Evolutionary conservation across 2,888 invertebrate species (phyloP).

Genomic region (Argyresthia albistria): DNA sequence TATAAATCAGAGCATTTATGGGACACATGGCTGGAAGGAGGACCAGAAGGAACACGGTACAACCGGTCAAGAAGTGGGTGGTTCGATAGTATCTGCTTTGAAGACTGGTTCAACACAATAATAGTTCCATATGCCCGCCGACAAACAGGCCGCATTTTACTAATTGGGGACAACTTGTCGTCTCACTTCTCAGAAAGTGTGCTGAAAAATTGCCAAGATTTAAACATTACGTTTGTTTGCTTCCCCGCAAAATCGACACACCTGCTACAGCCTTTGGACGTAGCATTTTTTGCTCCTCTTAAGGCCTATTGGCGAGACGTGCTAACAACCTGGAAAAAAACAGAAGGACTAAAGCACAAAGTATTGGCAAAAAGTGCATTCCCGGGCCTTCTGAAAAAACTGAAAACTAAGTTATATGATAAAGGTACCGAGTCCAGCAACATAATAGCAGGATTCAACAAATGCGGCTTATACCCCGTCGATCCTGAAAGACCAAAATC

Average conservation of each 20-base stretch:
- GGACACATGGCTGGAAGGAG: constrained; percentile 34
- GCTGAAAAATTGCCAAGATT: constrained; percentile 23
- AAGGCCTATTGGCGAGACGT: constrained; percentile 21
- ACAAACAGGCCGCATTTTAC: constrained; percentile 22
- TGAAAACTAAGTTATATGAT: constrained; percentile 10
- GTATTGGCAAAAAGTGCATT: constrained; percentile 15
- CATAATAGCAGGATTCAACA: constrained; percentile 10
- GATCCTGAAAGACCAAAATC: constrained; percentile 11
- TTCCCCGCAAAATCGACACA: constrained; percentile 28
- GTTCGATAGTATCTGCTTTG: constrained; percentile 28
- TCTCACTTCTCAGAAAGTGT: constrained; percentile 23
- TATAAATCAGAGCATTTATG: constrained; percentile 40
- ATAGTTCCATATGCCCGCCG: constrained; percentile 17
- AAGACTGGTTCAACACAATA: constrained; percentile 24
- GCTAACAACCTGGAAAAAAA: constrained; percentile 13
- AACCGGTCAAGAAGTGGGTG: constrained; percentile 33
- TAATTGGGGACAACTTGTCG: constrained; percentile 37
- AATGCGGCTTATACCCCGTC: constrained; percentile 6
- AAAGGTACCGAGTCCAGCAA: constrained; percentile 6
- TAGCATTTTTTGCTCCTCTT: constrained; percentile 25
- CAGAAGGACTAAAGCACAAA: constrained; percentile 9
- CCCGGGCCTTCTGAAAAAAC: constrained; percentile 12
- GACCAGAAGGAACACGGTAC: constrained; percentile 30
- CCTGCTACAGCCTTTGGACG: constrained; percentile 28
- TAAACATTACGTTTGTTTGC: constrained; percentile 29